phyloP scores from a whole-genome alignment of 1,140 invertebrate genomes.

The Plodia interpunctella region DNA sequence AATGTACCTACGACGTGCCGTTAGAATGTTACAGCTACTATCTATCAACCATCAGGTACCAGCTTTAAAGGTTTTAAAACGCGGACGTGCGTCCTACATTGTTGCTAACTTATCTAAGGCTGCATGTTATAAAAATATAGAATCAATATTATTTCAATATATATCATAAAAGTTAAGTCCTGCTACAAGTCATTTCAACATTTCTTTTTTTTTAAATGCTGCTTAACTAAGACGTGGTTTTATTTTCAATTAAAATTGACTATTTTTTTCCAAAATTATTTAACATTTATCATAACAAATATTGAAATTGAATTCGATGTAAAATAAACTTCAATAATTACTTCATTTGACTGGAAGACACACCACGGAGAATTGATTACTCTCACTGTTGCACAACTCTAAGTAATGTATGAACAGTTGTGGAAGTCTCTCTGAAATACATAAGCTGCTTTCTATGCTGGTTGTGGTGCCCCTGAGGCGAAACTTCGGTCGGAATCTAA shows the following conservation, averaged over 20 bases:
- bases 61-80: background rate
- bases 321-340: too few relatives aligned
- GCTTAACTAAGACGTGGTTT: too few relatives aligned
- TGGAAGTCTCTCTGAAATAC: background rate
- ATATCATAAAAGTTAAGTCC: too few relatives aligned
- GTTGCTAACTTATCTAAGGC: background rate
- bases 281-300: too few relatives aligned
- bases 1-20: background rate
- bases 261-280: too few relatives aligned
- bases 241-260: too few relatives aligned
- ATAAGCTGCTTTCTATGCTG: constrained; percentile 2
- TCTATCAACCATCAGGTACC: constrained; percentile 1
- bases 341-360: too few relatives aligned
- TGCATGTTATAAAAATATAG: background rate
- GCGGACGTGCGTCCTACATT: background rate
- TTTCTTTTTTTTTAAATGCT: too few relatives aligned
- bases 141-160: too few relatives aligned
- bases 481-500: background rate
- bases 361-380: too few relatives aligned
- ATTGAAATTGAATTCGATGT: too few relatives aligned
- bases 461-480: background rate
- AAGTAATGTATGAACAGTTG: background rate
- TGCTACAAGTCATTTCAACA: too few relatives aligned
- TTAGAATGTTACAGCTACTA: background rate
- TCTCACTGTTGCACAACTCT: background rate